Percentiles rank a stretch among this genome's conserved stretches.
These are phyloP conservation scores for Pygoscelis adeliae DNA, from an alignment of 2,113 vertebrate species.

Conservation along the genomic window DNA sequence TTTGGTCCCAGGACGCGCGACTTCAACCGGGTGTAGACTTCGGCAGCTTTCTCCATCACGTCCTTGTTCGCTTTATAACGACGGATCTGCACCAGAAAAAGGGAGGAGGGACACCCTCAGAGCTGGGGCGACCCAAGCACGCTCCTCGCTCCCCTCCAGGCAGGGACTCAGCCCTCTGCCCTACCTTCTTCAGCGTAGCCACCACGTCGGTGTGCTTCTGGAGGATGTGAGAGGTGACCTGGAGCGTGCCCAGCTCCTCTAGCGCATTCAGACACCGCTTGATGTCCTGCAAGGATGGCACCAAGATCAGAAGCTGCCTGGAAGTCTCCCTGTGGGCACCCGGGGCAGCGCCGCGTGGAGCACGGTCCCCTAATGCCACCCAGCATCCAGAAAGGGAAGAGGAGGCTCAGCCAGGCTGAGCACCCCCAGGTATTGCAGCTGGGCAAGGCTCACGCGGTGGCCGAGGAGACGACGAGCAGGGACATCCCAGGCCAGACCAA, in stretches of 20 bases:
- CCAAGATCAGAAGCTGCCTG: not conserved
- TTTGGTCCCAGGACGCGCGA: conserved; percentile 90
- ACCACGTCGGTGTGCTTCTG: conserved; percentile 97
- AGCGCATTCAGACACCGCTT: conserved; percentile 90
- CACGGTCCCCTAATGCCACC: not conserved
- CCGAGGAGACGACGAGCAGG: accelerated
- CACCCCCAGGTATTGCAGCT: accelerated
- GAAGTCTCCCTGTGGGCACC: not conserved
- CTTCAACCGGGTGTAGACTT: conserved; percentile 94
- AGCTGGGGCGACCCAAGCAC: not conserved
- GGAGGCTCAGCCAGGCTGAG: not conserved
- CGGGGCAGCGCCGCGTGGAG: not conserved
- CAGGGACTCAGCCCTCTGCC: not conserved
- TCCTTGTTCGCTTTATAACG: conserved; percentile 94
- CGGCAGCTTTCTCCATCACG: conserved; percentile 93
- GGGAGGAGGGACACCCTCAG: not conserved
- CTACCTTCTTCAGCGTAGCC: conserved; percentile 93
- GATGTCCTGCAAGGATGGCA: conserved; percentile 81
- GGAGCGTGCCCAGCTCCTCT: conserved; percentile 87
- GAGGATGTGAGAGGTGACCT: conserved; percentile 94
- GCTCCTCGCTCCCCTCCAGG: accelerated
- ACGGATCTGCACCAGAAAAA: conserved; percentile 81
- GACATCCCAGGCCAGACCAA: not conserved
- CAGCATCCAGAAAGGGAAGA: not conserved
- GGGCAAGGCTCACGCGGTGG: accelerated